These are phyloP conservation scores for Drosophila lini DNA, from an alignment of 1,140 invertebrate genomes.

Conservation along the genomic window DNA sequence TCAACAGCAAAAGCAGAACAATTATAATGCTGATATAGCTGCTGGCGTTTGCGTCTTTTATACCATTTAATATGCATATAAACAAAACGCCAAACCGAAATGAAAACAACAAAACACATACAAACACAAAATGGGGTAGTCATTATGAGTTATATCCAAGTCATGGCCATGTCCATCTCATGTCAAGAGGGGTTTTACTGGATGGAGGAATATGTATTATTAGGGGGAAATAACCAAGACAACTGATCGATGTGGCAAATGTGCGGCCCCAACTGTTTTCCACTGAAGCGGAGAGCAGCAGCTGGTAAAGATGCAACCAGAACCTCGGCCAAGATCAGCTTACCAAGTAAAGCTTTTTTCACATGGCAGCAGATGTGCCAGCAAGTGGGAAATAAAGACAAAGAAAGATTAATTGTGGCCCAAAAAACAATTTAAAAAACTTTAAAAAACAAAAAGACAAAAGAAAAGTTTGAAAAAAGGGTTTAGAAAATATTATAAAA, in stretches of 20 bases:
- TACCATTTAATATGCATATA: conserved; percentile 53
- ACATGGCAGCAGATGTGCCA: conserved; percentile 1
- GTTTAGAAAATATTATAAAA: too few species aligned
- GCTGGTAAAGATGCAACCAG: conserved; percentile 8
- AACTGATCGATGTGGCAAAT: conserved; percentile 72
- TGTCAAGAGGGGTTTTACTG: background rate
- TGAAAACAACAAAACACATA: conserved; percentile 18
- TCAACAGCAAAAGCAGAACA: conserved; percentile 29
- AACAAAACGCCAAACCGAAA: conserved; percentile 41
- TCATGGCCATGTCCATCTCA: conserved; percentile 30
- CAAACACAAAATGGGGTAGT: conserved; percentile 7
- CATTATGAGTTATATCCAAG: conserved; percentile 53
- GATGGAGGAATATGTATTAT: conserved; percentile 1
- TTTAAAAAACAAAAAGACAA: too few species aligned
- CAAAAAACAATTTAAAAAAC: too few species aligned
- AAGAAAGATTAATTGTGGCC: background rate
- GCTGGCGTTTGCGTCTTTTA: conserved; percentile 52
- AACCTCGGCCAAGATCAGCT: conserved; percentile 8
- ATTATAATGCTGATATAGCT: conserved; percentile 51
- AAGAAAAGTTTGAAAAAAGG: too few species aligned
- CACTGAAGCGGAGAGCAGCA: conserved; percentile 1
- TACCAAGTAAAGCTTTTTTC: conserved; percentile 3
- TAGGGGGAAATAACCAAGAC: conserved; percentile 8
- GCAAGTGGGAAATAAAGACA: background rate
- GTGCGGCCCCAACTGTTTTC: conserved; percentile 18